phyloP scores from a whole-genome alignment of 2,113 vertebrate species.

The Philantomba maxwellii region DNA sequence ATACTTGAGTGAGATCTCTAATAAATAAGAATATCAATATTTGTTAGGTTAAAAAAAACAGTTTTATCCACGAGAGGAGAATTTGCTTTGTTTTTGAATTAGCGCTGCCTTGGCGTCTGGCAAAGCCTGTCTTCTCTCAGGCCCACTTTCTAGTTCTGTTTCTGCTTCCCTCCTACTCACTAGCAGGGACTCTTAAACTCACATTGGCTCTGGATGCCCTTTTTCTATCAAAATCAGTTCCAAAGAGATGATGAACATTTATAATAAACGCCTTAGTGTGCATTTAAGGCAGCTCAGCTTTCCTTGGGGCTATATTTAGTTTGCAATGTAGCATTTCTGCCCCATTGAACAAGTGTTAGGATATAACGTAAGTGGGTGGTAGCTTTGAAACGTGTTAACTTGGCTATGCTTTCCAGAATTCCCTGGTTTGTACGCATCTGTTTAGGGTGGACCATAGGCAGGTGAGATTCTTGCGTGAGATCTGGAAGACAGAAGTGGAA shows the following conservation, averaged over 20 bases:
- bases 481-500: not conserved
- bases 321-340: not conserved
- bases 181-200: not conserved
- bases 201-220: not conserved
- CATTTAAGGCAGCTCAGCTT: not conserved
- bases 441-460: not conserved
- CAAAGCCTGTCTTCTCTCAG: not conserved
- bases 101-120: not conserved
- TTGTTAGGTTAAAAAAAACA: not conserved
- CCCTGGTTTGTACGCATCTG: not conserved
- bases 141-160: not conserved
- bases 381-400: not conserved
- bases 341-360: not conserved
- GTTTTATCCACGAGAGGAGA: not conserved
- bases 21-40: conserved; percentile 35
- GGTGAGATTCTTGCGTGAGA: not conserved
- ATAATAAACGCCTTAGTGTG: not conserved
- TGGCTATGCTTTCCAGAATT: not conserved
- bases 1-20: not conserved
- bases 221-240: not conserved
- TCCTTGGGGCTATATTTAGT: not conserved
- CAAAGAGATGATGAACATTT: not conserved
- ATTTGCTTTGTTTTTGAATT: not conserved
- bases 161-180: not conserved
- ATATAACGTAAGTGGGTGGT: not conserved